Conservation (phyloP, 2,888 invertebrate genomes). For the Mythimna albipuncta region DNA sequence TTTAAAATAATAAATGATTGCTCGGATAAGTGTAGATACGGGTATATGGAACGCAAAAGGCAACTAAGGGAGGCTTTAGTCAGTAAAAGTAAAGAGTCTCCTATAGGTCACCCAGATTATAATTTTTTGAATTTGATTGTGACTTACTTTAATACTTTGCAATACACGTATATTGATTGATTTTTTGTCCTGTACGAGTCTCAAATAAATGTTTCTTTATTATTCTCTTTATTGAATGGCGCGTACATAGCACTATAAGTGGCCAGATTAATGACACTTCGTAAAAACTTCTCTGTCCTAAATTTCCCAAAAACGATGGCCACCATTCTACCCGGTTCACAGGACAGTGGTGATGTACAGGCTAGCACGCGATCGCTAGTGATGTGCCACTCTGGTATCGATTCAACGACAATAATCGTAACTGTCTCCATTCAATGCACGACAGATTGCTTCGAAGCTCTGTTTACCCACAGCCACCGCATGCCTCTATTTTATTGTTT, state of each 20-base stretch:
- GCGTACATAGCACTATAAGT: not conserved
- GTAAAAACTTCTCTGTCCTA: slow-evolving; percentile 5
- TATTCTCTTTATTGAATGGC: not conserved
- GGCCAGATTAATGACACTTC: not conserved
- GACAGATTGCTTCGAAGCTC: slow-evolving; percentile 42
- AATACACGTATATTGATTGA: no score
- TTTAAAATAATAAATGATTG: no score
- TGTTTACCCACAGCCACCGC: slow-evolving; percentile 50
- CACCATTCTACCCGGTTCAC: slow-evolving; percentile 71
- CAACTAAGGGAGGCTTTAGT: no score
- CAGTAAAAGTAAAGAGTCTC: no score
- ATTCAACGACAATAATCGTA: slow-evolving; percentile 75
- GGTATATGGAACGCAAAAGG: no score
- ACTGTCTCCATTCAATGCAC: slow-evolving; percentile 63
- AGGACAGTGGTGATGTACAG: slow-evolving; percentile 81
- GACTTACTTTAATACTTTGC: no score
- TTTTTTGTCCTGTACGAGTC: no score
- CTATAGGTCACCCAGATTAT: no score
- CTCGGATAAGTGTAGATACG: no score
- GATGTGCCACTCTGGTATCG: slow-evolving; percentile 81
- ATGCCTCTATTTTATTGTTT: slow-evolving; percentile 52
- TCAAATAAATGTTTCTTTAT: no score
- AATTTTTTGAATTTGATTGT: no score
- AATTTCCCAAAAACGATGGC: slow-evolving; percentile 63
- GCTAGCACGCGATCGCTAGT: slow-evolving; percentile 86